These are phyloP conservation scores for Linnaemya vulpina DNA, from an alignment of 2,888 invertebrate species.

Conservation along the genomic window DNA sequence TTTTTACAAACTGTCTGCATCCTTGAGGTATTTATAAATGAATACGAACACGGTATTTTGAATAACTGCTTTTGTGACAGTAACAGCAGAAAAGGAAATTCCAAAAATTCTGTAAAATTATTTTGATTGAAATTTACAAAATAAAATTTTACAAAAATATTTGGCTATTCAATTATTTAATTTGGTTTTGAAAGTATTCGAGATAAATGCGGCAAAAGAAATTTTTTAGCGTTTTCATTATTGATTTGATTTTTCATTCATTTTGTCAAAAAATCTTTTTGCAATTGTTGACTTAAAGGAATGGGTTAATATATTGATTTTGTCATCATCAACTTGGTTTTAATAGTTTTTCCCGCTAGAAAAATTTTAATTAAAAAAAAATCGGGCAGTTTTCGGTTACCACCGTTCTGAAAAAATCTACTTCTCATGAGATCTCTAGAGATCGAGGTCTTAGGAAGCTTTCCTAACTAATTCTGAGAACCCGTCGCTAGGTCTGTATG, in stretches of 20 bases:
- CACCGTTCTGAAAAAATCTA: no score
- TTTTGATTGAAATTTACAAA: not conserved
- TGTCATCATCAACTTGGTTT: not conserved
- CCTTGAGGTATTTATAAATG: not conserved
- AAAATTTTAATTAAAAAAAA: no score
- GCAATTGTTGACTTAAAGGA: not conserved
- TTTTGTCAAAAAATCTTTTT: not conserved
- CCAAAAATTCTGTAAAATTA: not conserved
- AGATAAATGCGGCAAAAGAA: not conserved
- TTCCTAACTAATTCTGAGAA: no score
- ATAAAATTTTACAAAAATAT: not conserved
- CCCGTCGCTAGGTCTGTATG: no score
- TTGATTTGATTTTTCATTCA: not conserved
- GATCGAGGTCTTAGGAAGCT: no score
- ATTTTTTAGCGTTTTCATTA: not conserved
- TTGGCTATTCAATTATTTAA: not conserved
- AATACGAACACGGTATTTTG: no score
- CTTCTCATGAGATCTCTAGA: no score
- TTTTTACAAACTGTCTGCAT: slow-evolving; percentile 1
- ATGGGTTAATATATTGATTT: not conserved
- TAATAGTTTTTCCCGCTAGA: no score
- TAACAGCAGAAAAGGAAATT: not conserved
- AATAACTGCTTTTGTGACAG: not conserved
- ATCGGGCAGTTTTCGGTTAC: no score
- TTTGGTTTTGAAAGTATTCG: not conserved